Percentiles rank a stretch among this genome's conserved stretches.
phyloP scores from a whole-genome alignment of 2,113 vertebrate species.

The Stigmatopora nigra region DNA sequence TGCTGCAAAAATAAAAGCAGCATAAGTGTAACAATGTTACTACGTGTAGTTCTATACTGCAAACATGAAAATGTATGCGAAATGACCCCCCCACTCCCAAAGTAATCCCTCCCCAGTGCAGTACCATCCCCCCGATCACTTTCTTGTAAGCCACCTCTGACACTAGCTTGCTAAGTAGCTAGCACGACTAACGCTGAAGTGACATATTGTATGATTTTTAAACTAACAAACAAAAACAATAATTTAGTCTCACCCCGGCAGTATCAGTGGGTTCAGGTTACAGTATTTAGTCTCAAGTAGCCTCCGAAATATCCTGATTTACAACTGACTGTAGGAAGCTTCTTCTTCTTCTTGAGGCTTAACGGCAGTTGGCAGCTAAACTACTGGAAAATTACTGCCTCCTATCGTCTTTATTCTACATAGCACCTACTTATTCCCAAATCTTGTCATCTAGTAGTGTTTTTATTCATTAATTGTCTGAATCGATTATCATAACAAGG shows the following conservation, averaged over 20 bases:
- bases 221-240: not conserved
- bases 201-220: not conserved
- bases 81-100: constrained; percentile 18
- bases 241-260: not conserved
- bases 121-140: constrained; percentile 38
- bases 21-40: not conserved
- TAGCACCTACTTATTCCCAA: too few relatives aligned
- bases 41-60: not conserved
- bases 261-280: not conserved
- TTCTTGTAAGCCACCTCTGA: constrained; percentile 28
- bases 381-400: too few relatives aligned
- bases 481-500: too few relatives aligned
- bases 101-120: not conserved
- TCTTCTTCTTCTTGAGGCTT: not conserved
- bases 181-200: constrained; percentile 9
- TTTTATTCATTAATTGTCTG: too few relatives aligned
- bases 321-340: not conserved
- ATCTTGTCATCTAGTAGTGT: too few relatives aligned
- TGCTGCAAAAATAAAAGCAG: not conserved
- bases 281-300: not conserved
- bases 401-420: too few relatives aligned
- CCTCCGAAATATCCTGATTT: not conserved
- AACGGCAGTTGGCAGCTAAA: too few relatives aligned
- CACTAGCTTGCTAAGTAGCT: constrained; percentile 52
- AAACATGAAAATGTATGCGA: not conserved